A percentile compares a stretch with the other conserved stretches of the same genome.
These are phyloP conservation scores for Bubalus kerabau DNA, from an alignment of 2,113 vertebrate genomes.

Conservation along the genomic window DNA sequence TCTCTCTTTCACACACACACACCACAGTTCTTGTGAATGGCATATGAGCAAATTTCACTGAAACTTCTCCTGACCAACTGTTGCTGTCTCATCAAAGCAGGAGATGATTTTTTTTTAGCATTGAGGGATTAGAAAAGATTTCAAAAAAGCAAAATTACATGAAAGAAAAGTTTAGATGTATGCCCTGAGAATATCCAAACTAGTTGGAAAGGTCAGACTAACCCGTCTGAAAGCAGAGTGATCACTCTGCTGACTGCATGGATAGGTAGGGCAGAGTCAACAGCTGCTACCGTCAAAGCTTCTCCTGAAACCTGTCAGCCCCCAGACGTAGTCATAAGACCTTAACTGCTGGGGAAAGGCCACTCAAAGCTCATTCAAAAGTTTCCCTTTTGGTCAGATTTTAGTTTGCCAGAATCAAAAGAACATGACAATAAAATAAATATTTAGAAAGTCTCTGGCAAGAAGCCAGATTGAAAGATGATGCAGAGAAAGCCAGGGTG, in stretches of 20 bases:
- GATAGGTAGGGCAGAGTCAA: background rate
- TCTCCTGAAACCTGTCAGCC: rapidly evolving
- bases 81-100: background rate
- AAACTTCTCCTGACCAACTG: background rate
- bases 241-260: rapidly evolving
- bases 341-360: background rate
- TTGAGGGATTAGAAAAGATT: background rate
- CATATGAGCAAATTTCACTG: background rate
- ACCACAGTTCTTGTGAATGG: background rate
- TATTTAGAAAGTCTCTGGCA: background rate
- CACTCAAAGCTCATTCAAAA: background rate
- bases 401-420: background rate
- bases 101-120: background rate
- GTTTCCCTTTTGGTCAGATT: background rate
- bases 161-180: background rate
- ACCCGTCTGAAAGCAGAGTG: background rate
- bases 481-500: rapidly evolving
- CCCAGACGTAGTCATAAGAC: background rate
- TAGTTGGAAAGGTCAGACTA: background rate
- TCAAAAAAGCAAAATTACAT: background rate
- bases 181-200: background rate
- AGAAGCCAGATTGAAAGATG: background rate
- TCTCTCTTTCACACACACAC: too few relatives aligned
- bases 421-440: background rate
- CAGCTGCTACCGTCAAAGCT: rapidly evolving